Evolutionary conservation across 2,888 invertebrate species (phyloP), one percentile per base, ranked within the genome.

Genomic region (Spodoptera littoralis): DNA sequence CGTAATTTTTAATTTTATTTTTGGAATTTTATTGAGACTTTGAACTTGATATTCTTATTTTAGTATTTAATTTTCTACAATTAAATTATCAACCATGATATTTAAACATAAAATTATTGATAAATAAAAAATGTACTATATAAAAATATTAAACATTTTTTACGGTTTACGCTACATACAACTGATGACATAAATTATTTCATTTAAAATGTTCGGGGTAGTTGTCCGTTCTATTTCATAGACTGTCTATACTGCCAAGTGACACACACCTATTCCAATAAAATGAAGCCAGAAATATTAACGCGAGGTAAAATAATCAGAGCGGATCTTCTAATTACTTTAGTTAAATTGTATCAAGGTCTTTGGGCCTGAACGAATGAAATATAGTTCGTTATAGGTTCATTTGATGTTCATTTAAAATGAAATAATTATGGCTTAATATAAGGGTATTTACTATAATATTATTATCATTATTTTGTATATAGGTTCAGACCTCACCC

Each of bases 281-380:
- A 45, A 42, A 45, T 18, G n/a, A 51, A 49, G 68, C 68, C 59
- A 66, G 53, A 53, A 58, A 66, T 68, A 68, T 73, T 72, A 72
- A 49, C 9, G 46, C 12, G 51, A 48, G 42, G 18, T 43, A 49
- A 22, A 13, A 5, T 47, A 60, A 69, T 68, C 73, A 44, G 73
- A 68, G 30, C 73, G 60, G n/a, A 22, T 73, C 69, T 50, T 50
- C 46, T 73, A 44, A 69, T 73, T 68, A 47, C 49, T 22, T 44
- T 18, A 13, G 42, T 18, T n/a, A 8, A 42, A 42, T 5, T 45
- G 44, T 11, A 45, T 13, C 50, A 60, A 54, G 67, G 54, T 30
- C 12, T 44, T n/a, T 41, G 11, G 11, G 47, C 45, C 59, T 62
- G 53, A 45, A 44, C 22, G 45, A 36, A 52, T 13, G 4, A 46